A percentile compares a stretch with the other conserved stretches of the same genome.
Evolutionary conservation across 1,140 invertebrate species (phyloP).

Genomic region (Daktulosphaira vitifoliae): DNA sequence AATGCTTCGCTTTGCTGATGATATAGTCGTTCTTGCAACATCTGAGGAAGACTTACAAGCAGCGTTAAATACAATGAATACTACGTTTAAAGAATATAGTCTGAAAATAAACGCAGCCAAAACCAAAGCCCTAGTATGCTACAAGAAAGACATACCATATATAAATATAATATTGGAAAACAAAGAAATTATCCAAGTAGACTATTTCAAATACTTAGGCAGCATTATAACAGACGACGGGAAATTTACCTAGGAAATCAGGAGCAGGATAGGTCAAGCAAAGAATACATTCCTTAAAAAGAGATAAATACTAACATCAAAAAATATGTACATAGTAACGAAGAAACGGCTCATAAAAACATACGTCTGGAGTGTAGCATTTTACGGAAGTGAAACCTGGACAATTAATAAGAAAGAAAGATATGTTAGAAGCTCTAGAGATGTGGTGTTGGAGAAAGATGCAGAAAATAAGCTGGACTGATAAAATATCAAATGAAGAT

Average conservation of each 20-base stretch:
- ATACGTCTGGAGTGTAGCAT: too few relatives aligned
- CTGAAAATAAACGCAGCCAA: constrained; percentile 19
- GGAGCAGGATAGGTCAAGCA: not conserved
- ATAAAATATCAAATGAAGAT: not conserved
- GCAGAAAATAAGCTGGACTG: not conserved
- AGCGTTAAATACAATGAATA: constrained; percentile 16
- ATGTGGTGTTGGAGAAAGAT: constrained; percentile 37
- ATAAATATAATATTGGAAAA: constrained; percentile 9
- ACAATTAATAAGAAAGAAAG: too few relatives aligned
- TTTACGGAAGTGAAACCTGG: too few relatives aligned
- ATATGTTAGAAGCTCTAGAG: constrained; percentile 38
- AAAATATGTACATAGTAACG: too few relatives aligned
- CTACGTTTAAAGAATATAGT: constrained; percentile 20
- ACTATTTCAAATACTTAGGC: constrained; percentile 8
- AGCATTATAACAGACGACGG: not conserved
- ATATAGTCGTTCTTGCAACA: constrained; percentile 20
- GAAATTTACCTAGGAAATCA: too few relatives aligned
- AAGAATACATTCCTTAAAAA: constrained; percentile 8
- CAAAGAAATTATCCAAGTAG: constrained; percentile 3
- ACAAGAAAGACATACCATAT: constrained; percentile 5
- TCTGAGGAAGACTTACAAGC: constrained; percentile 22
- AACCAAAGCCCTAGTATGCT: constrained; percentile 1
- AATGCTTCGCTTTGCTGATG: constrained; percentile 25
- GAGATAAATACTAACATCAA: constrained; percentile 3
- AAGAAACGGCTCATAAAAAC: constrained; percentile 12